Conservation (phyloP, 1,140 invertebrate species). For the Arion vulgaris region DNA sequence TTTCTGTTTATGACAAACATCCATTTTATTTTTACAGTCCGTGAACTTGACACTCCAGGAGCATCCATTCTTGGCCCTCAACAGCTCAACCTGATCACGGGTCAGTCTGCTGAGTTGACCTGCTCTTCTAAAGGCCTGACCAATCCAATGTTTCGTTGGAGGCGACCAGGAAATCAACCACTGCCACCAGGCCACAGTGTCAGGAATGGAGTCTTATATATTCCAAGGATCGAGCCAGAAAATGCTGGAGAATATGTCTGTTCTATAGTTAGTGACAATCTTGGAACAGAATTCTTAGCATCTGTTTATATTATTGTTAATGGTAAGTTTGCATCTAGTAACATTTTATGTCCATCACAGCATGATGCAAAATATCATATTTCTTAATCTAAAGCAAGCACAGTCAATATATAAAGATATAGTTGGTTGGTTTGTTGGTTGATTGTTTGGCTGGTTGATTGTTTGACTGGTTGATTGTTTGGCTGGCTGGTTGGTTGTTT, state of each 20-base stretch:
- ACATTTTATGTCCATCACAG: neutral
- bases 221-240: conserved; percentile 78
- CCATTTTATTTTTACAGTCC: conserved; percentile 29
- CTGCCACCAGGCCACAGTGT: conserved; percentile 78
- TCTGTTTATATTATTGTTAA: conserved; percentile 64
- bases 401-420: too few relatives aligned
- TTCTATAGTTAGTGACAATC: conserved; percentile 49
- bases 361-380: too few relatives aligned
- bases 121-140: conserved; percentile 74
- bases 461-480: too few relatives aligned
- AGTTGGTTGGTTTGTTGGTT: too few relatives aligned
- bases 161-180: conserved; percentile 77
- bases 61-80: conserved; percentile 73
- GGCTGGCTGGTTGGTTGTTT: too few relatives aligned
- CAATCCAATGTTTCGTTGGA: conserved; percentile 75
- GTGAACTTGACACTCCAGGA: conserved; percentile 41
- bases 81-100: conserved; percentile 47
- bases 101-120: conserved; percentile 78
- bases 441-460: too few relatives aligned
- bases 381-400: too few relatives aligned
- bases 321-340: conserved; percentile 46
- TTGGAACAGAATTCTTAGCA: conserved; percentile 37
- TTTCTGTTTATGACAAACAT: too few relatives aligned
- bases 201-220: conserved; percentile 77
- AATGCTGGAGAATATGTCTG: conserved; percentile 88